Evolutionary conservation across 2,113 vertebrate species (phyloP), one percentile per base, ranked within the genome.

Genomic region (Malurus alboscapulatus): DNA sequence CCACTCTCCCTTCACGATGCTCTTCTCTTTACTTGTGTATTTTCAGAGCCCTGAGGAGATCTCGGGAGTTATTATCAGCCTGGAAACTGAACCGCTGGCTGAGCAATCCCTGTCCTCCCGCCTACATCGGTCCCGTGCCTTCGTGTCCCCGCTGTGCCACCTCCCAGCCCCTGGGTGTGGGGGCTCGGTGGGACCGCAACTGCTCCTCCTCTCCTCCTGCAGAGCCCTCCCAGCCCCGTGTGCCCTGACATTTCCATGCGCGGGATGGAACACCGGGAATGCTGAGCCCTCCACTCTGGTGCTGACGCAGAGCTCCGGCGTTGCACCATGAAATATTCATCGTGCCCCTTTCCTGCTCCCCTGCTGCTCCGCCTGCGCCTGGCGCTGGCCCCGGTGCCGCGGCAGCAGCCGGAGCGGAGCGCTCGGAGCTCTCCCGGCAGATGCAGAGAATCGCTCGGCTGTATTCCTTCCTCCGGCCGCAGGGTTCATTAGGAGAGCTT

Each of bases 241-340:
- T 15, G 29, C 36, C 3, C 5, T n/a, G 82, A 36, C 25, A 30
- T 73, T 81, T 17, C 78, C 4, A 11, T 6, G n/a, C 3, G 29
- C 3, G 1, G 71, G 25, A 92, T 75, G 66, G 27, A 58, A 11
- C 88, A 20, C 1, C 65, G 10, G 40, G 44, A 57, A 21, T 9
- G 68, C 86, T 36, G 88, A 92, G 83, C 79, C 48, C 91, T 88
- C 48, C 25, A 1, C 83, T 58, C 34, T 1, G 2, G 48, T 22
- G 48, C 45, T 67, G 68, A 54, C 32, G 83, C 59, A 12, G 30
- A 88, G 79, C 57, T 63, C 89, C 68, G 92, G 62, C 5, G 1
- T 2, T 20, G 71, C 79, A 4, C 44, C 54, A 88, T 93, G 95
- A 82, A 90, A 83, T 85, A 95, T 92, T 92, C 91, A 92, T 93